A percentile compares a stretch with the other conserved stretches of the same genome.
phyloP scores from a whole-genome alignment of 2,797 vertebrate species.

The Xenopus petersii region DNA sequence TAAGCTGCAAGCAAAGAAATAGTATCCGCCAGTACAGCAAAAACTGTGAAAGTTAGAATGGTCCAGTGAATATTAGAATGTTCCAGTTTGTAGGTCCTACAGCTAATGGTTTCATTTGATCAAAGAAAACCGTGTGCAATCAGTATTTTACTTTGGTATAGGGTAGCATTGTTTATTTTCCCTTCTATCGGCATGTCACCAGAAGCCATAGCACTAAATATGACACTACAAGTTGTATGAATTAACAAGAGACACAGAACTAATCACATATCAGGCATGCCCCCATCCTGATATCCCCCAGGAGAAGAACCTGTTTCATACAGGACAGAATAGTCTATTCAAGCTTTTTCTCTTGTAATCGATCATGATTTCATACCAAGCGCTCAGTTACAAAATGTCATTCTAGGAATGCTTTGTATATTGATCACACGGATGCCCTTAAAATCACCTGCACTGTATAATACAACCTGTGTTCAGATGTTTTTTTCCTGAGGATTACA shows the following conservation, averaged over 20 bases:
- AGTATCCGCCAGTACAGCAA: too few species aligned
- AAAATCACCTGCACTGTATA: not conserved
- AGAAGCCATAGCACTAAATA: not conserved
- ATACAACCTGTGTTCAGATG: too few species aligned
- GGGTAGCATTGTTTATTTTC: too few species aligned
- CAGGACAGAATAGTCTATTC: constrained; percentile 6
- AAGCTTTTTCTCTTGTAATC: constrained; percentile 1
- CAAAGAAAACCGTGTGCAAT: too few species aligned
- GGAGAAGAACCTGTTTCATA: not conserved
- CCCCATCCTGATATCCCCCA: not conserved
- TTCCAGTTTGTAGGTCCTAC: too few species aligned
- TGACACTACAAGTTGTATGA: not conserved
- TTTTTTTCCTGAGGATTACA: too few species aligned
- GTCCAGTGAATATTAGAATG: too few species aligned
- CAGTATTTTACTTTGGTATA: too few species aligned
- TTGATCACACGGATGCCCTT: not conserved
- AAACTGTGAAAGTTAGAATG: too few species aligned
- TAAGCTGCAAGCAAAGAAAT: too few species aligned
- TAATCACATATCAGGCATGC: not conserved
- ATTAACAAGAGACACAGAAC: not conserved
- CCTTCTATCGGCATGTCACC: too few species aligned
- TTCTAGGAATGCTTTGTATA: not conserved
- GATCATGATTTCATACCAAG: constrained; percentile 4
- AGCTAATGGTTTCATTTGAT: too few species aligned
- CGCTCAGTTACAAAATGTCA: not conserved